A percentile compares a stretch with the other conserved stretches of the same genome.
These are phyloP conservation scores for Torymus tubicola DNA, from an alignment of 2,888 invertebrate species.

Conservation along the genomic window DNA sequence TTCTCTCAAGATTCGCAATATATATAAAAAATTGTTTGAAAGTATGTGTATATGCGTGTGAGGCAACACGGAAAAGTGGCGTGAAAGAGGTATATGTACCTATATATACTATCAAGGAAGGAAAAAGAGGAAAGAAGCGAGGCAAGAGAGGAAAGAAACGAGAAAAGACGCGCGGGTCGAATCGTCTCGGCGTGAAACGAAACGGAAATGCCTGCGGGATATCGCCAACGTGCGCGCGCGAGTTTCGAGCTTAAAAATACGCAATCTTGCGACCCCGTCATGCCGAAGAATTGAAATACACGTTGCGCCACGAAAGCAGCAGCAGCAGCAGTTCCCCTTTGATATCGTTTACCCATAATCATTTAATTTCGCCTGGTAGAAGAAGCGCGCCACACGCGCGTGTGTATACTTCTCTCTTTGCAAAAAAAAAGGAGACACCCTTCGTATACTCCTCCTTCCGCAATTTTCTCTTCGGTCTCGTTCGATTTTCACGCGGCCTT, in stretches of 20 bases:
- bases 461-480: slow-evolving; percentile 18
- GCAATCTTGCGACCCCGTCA: slow-evolving; percentile 76
- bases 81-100: slow-evolving; percentile 45
- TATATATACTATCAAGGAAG: no score
- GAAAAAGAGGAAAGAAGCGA: not conserved
- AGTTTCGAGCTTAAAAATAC: slow-evolving; percentile 75
- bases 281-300: slow-evolving; percentile 77
- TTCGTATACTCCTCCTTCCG: slow-evolving; percentile 43
- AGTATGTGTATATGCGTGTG: slow-evolving; percentile 1
- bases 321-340: slow-evolving; percentile 68
- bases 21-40: not conserved
- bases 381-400: slow-evolving; percentile 50
- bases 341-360: slow-evolving; percentile 77
- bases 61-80: slow-evolving; percentile 45
- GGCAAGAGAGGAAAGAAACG: slow-evolving; percentile 16
- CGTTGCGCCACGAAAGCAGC: slow-evolving; percentile 60
- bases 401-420: slow-evolving; percentile 53
- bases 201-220: slow-evolving; percentile 71
- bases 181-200: slow-evolving; percentile 71
- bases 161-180: slow-evolving; percentile 11
- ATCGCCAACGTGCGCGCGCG: slow-evolving; percentile 40
- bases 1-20: no score
- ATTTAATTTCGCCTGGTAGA: slow-evolving; percentile 73
- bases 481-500: not conserved
- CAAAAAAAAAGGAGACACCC: slow-evolving; percentile 57